These are phyloP conservation scores for Mormyrus hasselquistii DNA, from an alignment of 2,797 vertebrate genomes.

Conservation along the genomic window DNA sequence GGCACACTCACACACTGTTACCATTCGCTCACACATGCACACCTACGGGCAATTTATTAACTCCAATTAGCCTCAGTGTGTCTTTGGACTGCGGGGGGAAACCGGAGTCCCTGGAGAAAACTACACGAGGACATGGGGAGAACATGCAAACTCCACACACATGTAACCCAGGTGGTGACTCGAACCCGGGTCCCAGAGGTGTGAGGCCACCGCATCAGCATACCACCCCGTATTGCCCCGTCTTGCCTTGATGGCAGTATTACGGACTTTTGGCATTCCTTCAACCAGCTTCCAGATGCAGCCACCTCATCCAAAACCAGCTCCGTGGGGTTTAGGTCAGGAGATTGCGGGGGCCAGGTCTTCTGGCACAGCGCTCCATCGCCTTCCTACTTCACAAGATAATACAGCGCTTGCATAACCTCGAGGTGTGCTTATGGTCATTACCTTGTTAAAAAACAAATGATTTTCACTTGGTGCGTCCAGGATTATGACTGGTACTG, in stretches of 20 bases:
- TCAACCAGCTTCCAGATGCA: not conserved
- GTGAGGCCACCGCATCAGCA: too few relatives aligned
- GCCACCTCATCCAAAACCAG: not conserved
- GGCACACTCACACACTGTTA: too few relatives aligned
- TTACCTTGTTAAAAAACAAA: not conserved
- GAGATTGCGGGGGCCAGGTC: not conserved
- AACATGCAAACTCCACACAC: too few relatives aligned
- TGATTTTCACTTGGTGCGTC: not conserved
- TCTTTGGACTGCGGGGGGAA: too few relatives aligned
- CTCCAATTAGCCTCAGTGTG: too few relatives aligned
- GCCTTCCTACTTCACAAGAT: not conserved
- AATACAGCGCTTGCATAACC: not conserved
- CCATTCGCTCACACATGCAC: too few relatives aligned
- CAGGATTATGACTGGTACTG: not conserved
- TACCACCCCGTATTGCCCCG: not conserved
- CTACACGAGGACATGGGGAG: rapidly evolving
- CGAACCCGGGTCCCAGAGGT: too few relatives aligned
- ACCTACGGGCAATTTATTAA: too few relatives aligned
- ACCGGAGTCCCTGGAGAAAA: too few relatives aligned
- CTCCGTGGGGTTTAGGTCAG: not conserved
- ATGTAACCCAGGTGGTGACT: too few relatives aligned
- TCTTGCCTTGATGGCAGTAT: not conserved
- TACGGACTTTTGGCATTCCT: not conserved
- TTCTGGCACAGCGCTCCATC: not conserved
- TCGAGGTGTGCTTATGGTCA: not conserved